Percentiles rank a stretch among this genome's conserved stretches.
Evolutionary conservation across 2,797 vertebrate species (phyloP).

Genomic region (Carcharodon carcharias): DNA sequence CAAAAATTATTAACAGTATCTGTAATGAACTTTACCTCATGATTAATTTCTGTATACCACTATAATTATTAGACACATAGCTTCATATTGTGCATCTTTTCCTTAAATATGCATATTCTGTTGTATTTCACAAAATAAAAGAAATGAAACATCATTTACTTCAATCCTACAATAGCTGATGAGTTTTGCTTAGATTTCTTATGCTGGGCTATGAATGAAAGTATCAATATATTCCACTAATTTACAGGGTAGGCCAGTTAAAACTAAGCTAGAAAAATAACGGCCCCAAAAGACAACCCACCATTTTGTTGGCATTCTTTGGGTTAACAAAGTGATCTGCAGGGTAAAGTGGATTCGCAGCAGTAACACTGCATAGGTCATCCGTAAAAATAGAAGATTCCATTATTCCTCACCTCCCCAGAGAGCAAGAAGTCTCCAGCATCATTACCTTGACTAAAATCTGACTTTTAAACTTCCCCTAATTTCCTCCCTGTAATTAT

Average conservation of each 20-base stretch:
- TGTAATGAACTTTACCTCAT: too few relatives aligned
- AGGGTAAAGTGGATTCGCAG: conserved; percentile 72
- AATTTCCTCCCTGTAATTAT: conserved; percentile 95
- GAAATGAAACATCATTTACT: neutral
- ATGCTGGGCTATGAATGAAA: neutral
- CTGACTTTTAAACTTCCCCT: conserved; percentile 81
- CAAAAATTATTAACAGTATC: neutral
- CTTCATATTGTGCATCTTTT: neutral
- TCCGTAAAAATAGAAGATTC: conserved; percentile 97
- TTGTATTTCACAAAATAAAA: neutral
- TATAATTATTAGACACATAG: neutral
- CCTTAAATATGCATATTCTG: neutral
- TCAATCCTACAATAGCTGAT: neutral
- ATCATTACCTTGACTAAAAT: conserved; percentile 99
- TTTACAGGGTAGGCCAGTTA: conserved; percentile 62
- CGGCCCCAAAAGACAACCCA: conserved; percentile 45
- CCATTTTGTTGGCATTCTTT: conserved; percentile 71
- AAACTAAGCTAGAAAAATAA: conserved; percentile 57
- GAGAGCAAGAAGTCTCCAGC: conserved; percentile 90
- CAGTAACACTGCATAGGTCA: conserved; percentile 73
- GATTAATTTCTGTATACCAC: neutral
- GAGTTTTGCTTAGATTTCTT: neutral
- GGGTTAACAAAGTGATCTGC: conserved; percentile 73
- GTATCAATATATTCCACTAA: conserved; percentile 48
- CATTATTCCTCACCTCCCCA: conserved; percentile 96